These are phyloP conservation scores for Amphipyra berbera DNA, from an alignment of 2,888 invertebrate species.

Conservation along the genomic window DNA sequence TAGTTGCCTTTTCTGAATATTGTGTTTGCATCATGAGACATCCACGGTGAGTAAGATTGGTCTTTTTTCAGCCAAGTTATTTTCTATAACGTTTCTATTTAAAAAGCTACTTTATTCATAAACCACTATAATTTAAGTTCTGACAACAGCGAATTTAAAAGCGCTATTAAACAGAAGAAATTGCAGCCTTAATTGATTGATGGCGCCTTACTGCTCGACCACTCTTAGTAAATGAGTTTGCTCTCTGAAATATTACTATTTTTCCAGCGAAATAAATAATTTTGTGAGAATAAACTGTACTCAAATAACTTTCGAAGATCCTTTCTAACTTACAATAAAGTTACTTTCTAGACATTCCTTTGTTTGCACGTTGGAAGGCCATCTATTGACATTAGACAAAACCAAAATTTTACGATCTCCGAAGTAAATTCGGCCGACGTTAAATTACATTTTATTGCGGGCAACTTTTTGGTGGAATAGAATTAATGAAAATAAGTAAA, in stretches of 20 bases:
- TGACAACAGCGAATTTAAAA: no score
- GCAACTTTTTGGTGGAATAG: slow-evolving; percentile 55
- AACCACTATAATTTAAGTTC: no score
- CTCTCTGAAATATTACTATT: slow-evolving; percentile 21
- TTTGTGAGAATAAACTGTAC: neutral
- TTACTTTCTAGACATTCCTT: slow-evolving; percentile 17
- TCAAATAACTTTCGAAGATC: slow-evolving; percentile 24
- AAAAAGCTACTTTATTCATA: no score
- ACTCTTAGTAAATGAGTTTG: slow-evolving; percentile 20
- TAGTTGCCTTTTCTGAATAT: no score
- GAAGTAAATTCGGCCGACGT: slow-evolving; percentile 48
- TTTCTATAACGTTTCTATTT: no score
- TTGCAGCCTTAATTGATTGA: slow-evolving; percentile 33
- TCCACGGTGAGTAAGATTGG: no score
- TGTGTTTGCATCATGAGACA: no score
- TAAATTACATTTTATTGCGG: slow-evolving; percentile 58
- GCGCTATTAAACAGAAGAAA: slow-evolving; percentile 22
- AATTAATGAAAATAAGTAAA: slow-evolving; percentile 65
- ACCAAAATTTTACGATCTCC: slow-evolving; percentile 46
- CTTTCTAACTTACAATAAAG: slow-evolving; percentile 23
- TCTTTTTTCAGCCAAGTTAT: no score
- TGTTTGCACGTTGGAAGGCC: slow-evolving; percentile 24
- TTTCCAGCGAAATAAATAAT: slow-evolving; percentile 30
- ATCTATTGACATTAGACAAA: slow-evolving; percentile 45
- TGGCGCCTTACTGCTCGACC: slow-evolving; percentile 12